Conservation (phyloP, 1,140 invertebrate species). For the Chionoecetes opilio region DNA sequence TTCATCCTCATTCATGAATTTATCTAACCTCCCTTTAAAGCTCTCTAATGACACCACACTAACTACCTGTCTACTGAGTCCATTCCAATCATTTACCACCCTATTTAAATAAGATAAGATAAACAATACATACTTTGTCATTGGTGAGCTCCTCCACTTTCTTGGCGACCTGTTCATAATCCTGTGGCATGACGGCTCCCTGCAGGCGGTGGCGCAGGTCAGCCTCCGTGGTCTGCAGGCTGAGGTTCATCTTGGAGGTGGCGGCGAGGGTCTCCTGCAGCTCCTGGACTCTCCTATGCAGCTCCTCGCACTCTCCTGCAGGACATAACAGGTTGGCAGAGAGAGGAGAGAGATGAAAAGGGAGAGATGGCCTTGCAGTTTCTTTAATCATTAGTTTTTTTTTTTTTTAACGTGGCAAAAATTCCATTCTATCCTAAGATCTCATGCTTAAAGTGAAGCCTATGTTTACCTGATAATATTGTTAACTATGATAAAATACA, state of each 20-base stretch:
- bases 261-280: constrained; percentile 39
- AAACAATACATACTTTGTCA: constrained; percentile 53
- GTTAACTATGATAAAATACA: too few relatives aligned
- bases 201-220: constrained; percentile 58
- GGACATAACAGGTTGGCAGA: neutral
- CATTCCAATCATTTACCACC: too few relatives aligned
- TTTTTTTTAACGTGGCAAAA: too few relatives aligned
- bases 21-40: too few relatives aligned
- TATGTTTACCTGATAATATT: too few relatives aligned
- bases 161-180: constrained; percentile 32
- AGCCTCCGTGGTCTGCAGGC: constrained; percentile 58
- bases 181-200: constrained; percentile 44
- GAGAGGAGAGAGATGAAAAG: neutral
- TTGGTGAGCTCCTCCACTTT: constrained; percentile 44
- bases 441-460: too few relatives aligned
- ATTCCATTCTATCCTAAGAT: too few relatives aligned
- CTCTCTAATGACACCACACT: too few relatives aligned
- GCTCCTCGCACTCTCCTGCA: constrained; percentile 67
- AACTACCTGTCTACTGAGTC: too few relatives aligned
- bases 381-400: too few relatives aligned
- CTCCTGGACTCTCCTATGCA: constrained; percentile 48
- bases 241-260: constrained; percentile 64
- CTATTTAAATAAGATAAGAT: constrained; percentile 1
- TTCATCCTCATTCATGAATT: too few relatives aligned
- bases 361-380: neutral